Evolutionary conservation across 2,888 invertebrate species (phyloP), one percentile per base, ranked within the genome.

Genomic region (Chromoteleia sp.): DNA sequence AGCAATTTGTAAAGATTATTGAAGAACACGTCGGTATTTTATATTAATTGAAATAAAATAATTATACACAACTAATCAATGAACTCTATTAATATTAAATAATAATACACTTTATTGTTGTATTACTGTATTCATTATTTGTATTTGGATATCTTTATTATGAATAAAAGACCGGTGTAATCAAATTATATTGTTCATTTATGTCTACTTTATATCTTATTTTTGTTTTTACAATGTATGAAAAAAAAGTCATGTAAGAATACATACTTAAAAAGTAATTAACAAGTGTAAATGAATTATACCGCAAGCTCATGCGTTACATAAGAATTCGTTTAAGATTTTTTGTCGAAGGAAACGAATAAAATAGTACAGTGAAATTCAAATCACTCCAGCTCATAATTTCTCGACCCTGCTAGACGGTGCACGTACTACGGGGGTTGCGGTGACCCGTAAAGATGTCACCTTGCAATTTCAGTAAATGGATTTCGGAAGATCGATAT

Each of bases 381-480:
- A 76, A 76, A 76, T 68, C 59, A 68, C 54, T 43, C 36, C 48
- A 7, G 15, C 52, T 68, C 54, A 52, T 76, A 76, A 76, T 76
- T 76, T 33, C 33, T 68, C 41, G 52, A 45, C 19, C 43, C 63
- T 56, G 68, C 56, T 68, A 61, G 68, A 52, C 56, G 52, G 19
- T 45, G 21, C 65, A 59, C 54, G 59, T 73, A 59, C 30, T 52
- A 54, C 43, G 19, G 59, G 59, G 45, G 54, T 77, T 74, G 77
- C 74, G 74, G 50, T 75, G 75, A 75, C 73, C 77, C 76, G 81
- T 81, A 73, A 77, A 76, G 73, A 77, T 81, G 68, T 75, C 81
- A 81, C 73, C 77, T 75, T 67, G 81, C 73, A 77, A 77, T 81
- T 75, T 68, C 71, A 68, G 76, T 71, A 81, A 81, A 81, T 81